Evolutionary conservation across 2,888 invertebrate genomes (phyloP).

Genomic region (Girardia tigrina): DNA sequence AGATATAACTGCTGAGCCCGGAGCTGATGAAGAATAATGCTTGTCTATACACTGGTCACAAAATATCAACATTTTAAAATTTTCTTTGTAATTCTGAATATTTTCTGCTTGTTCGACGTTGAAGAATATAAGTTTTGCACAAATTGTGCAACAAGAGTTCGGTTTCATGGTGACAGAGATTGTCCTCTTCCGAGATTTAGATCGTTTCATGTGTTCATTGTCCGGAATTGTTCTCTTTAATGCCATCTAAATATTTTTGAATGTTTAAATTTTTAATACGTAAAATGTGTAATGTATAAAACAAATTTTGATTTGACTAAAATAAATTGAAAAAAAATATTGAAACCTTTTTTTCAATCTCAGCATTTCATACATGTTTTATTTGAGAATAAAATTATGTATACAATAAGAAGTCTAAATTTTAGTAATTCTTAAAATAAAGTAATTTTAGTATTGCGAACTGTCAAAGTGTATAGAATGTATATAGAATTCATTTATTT

Average conservation of each 20-base stretch:
- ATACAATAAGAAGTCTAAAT: too few relatives aligned
- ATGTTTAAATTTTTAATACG: too few relatives aligned
- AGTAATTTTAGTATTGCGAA: too few relatives aligned
- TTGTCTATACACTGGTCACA: neutral
- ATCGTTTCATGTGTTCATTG: neutral
- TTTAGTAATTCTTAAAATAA: too few relatives aligned
- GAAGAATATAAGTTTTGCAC: neutral
- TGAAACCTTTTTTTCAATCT: too few relatives aligned
- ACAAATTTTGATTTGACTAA: too few relatives aligned
- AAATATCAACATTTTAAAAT: neutral
- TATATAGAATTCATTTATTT: too few relatives aligned
- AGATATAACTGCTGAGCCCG: neutral
- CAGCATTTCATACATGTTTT: too few relatives aligned
- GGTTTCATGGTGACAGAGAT: neutral
- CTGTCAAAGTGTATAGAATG: too few relatives aligned
- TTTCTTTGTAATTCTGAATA: neutral
- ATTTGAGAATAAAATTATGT: too few relatives aligned
- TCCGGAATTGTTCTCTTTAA: neutral
- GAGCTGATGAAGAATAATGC: neutral
- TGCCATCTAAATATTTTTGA: neutral
- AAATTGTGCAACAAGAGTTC: slow-evolving; percentile 15
- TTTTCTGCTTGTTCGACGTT: neutral
- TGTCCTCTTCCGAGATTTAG: neutral
- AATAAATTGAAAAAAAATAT: too few relatives aligned
- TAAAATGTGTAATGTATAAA: too few relatives aligned